Conservation (phyloP, 2,113 vertebrate genomes). For the Dromiciops gliroides region DNA sequence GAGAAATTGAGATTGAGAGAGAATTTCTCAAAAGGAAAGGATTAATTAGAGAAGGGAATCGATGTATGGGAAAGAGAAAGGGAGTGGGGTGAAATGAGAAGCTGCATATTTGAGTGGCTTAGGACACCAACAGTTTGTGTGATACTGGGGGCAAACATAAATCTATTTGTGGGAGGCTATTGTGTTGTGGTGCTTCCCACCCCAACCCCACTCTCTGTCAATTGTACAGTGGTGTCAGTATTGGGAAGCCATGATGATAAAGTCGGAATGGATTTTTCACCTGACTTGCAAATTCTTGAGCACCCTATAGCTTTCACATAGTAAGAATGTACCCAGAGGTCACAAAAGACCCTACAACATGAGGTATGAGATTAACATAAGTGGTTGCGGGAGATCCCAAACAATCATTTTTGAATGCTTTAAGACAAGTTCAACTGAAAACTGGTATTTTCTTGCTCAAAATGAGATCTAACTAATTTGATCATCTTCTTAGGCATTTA, state of each 20-base stretch:
- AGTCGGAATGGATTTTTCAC: not conserved
- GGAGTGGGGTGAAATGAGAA: not conserved
- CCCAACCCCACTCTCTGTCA: too few species aligned
- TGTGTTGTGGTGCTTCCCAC: not conserved
- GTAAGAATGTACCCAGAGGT: not conserved
- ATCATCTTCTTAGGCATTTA: conserved; percentile 4
- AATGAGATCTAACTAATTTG: conserved; percentile 36
- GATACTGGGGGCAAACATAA: not conserved
- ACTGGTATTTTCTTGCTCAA: conserved; percentile 40
- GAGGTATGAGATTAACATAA: not conserved
- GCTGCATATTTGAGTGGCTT: not conserved
- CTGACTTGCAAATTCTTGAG: not conserved
- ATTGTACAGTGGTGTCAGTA: not conserved
- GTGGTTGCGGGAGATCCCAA: not conserved
- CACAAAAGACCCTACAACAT: not conserved
- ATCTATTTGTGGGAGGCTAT: not conserved
- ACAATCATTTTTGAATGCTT: conserved; percentile 23
- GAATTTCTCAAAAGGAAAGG: not conserved
- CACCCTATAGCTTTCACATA: not conserved
- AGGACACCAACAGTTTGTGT: not conserved
- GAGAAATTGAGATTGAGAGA: too few species aligned
- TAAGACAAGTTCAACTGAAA: not conserved
- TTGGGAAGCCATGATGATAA: not conserved
- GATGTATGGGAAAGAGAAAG: not conserved
- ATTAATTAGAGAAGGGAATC: not conserved